Evolutionary conservation across 2,888 invertebrate species (phyloP).

Genomic region (Synanthedon vespiformis): DNA sequence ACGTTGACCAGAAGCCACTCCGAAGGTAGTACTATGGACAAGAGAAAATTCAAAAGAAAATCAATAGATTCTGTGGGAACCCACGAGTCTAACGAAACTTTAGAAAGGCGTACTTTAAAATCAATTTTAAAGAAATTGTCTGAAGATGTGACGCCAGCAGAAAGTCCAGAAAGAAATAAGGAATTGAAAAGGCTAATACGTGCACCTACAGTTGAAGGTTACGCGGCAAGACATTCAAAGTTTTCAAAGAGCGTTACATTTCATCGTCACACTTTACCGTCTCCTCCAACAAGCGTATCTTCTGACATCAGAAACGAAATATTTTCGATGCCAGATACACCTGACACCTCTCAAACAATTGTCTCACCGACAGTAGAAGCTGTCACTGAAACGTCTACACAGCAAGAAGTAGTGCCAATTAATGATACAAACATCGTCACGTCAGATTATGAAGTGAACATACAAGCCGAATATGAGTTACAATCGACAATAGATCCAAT

Average conservation of each 20-base stretch:
- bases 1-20: slow-evolving; percentile 81
- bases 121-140: slow-evolving; percentile 88
- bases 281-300: slow-evolving; percentile 75
- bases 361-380: slow-evolving; percentile 19
- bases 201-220: slow-evolving; percentile 89
- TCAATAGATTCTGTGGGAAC: slow-evolving; percentile 46
- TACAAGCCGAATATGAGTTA: slow-evolving; percentile 37
- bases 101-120: slow-evolving; percentile 83
- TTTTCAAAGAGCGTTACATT: slow-evolving; percentile 91
- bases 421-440: slow-evolving; percentile 15
- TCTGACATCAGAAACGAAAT: slow-evolving; percentile 38
- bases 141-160: slow-evolving; percentile 71
- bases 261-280: slow-evolving; percentile 85
- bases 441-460: slow-evolving; percentile 29
- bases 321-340: slow-evolving; percentile 45
- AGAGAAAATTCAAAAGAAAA: slow-evolving; percentile 58
- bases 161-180: slow-evolving; percentile 59
- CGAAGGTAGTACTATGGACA: slow-evolving; percentile 83
- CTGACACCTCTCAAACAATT: slow-evolving; percentile 13
- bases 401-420: slow-evolving; percentile 23
- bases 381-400: slow-evolving; percentile 13
- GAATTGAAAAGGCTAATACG: slow-evolving; percentile 79
- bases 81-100: slow-evolving; percentile 79
- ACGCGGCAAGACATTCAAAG: slow-evolving; percentile 88
- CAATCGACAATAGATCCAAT: slow-evolving; percentile 37